Base-by-base conservation (phyloP, 2,113 vertebrate species). In the Gulo gulo region DNA sequence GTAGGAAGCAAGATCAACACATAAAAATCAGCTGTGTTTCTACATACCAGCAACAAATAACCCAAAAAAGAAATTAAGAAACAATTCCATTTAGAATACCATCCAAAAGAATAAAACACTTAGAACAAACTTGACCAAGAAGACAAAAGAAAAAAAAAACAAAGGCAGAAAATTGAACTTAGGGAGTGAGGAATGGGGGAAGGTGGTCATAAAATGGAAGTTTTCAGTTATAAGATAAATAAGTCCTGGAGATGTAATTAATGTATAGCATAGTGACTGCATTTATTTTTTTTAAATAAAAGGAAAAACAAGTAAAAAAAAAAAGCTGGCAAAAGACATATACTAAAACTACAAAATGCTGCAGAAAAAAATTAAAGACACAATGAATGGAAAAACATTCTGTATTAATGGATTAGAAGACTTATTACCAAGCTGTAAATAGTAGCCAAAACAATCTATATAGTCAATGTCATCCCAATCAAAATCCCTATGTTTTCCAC, bases 21-120 rank as follows among this genome's bases (percentile, higher is more conserved):
- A 42, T 15, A 50, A 65, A 95, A 86, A 80, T 85, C 45, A 96
- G 23, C 16, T 45, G 24, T 73, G 47, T 81, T 74, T 94, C 74
- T 59, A 65, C 13, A 94, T 0, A 86, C 12, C 45, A 88, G 20
- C 57, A 82, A 89, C 71, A 69, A 84, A 96, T 13, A 91, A 85
- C 18, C 13, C 24, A 61, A 76, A 92, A 85, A 76, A 8, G 24
- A 86, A 97, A 93, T 85, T 78, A 94, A 93, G 73, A 96, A 96
- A 57, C 74, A 24, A 87, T 79, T 78, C 55, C 39, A 95, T 42
- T 92, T 81, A 94, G 1, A 82, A 86, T 39, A 31, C 8, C 7
- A 93, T 24, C 61, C 12, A 31, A 55, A 84, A 92, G n/a, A 84
- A 31, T 79, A 94, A 79, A 84, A 91, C 52, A 91, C 26, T n/a